Evolutionary conservation across 2,797 vertebrate species (phyloP), one percentile per base, ranked within the genome.

Genomic region (Anas flavirostris): DNA sequence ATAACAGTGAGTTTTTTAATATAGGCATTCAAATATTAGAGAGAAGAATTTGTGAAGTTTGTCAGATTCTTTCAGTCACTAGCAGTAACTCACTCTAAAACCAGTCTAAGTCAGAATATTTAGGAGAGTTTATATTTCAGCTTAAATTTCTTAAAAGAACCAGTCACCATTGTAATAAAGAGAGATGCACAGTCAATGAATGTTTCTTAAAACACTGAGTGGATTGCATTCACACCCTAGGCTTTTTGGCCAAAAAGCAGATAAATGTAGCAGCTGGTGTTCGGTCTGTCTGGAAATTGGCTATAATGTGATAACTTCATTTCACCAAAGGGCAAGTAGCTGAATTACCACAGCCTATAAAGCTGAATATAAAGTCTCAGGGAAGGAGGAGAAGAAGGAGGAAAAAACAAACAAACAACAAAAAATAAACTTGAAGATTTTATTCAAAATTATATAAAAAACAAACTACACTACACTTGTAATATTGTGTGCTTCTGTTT

Each of bases 161-260:
- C 31, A 44, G 44, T 55, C 44, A 64, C 56, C 28, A 55, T 12
- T 91, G 33, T 81, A 82, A 70, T 91, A 48, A 83, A 28, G 37
- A 83, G 44, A 75, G 85, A 95, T 89, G 85, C 75, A 59, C 76
- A 78, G 41, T 88, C 66, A 91, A 33, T 62, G 76, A 50, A 59
- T 81, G 19, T 79, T 37, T 37, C 37, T 63, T 87, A 67, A 92
- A 93, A 91, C 75, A 91, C 28, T 58, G 73, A 92, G 58, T 60
- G 55, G 39, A 17, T 78, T 83, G 23, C 44, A 76, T 66, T 92
- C 55, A 82, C 23, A 89, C 19, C 37, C 70, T 43, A 69, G 95
- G 80, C 69, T 92, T 81, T 82, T 82, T 6, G 39, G 80, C 77
- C 85, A 96, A 91, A 90, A 91, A 84, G 77, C 46, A 92, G 83